Conservation (phyloP, 1,140 invertebrate genomes). For the Drosophila triauraria region DNA sequence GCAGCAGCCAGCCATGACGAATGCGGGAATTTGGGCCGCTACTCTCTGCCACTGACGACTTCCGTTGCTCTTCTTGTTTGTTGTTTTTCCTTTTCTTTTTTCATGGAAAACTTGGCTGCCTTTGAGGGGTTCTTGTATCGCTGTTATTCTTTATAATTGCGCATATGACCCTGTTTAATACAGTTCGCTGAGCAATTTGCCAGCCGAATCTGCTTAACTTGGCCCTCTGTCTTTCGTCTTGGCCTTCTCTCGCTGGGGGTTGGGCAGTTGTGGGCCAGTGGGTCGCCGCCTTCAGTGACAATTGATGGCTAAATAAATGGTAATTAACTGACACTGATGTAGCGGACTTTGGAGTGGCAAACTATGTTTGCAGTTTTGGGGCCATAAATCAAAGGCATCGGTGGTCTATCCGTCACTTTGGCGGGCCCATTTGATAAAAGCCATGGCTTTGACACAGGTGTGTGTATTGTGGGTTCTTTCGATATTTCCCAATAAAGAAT, state of each 20-base stretch:
- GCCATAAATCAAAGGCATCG: constrained; percentile 68
- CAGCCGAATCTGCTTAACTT: constrained; percentile 39
- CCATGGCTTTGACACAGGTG: constrained; percentile 31
- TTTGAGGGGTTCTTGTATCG: constrained; percentile 41
- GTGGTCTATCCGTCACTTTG: constrained; percentile 18
- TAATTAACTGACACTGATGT: constrained; percentile 79
- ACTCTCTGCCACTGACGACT: constrained; percentile 30
- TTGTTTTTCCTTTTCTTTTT: neutral
- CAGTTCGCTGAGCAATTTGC: constrained; percentile 73
- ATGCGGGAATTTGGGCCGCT: constrained; percentile 9
- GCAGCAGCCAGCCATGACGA: constrained; percentile 66
- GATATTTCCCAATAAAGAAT: constrained; percentile 29
- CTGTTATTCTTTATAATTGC: constrained; percentile 79
- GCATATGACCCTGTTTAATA: constrained; percentile 82
- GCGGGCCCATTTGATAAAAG: constrained; percentile 26
- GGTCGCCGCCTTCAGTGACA: constrained; percentile 45
- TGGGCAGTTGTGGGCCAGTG: constrained; percentile 16
- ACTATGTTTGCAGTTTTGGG: constrained; percentile 48
- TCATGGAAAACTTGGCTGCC: constrained; percentile 51
- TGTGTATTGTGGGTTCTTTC: constrained; percentile 40
- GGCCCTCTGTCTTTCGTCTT: constrained; percentile 19
- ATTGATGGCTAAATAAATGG: constrained; percentile 74
- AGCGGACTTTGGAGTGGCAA: constrained; percentile 53
- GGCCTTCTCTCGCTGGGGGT: constrained; percentile 26
- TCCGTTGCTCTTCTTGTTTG: constrained; percentile 6